Base-by-base conservation (phyloP, 2,113 vertebrate genomes). In the Glareola pratincola region DNA sequence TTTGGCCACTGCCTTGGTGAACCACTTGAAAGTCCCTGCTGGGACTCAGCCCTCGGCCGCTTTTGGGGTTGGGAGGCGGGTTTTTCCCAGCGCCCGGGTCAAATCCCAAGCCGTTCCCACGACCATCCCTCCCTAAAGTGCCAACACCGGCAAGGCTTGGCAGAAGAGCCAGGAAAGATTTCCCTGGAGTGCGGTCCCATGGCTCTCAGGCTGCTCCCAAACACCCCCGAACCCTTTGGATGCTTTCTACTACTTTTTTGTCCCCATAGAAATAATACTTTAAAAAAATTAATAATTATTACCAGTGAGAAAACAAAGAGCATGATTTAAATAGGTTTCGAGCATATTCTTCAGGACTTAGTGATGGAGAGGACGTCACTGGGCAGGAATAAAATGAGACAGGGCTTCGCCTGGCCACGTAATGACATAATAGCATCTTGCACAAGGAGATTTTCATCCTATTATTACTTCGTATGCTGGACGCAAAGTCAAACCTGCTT, bases 71-170 rank as follows among this genome's bases (percentile, higher is more conserved):
- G 41, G 81, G 90, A 64, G 88, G 88, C 48, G 36, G 53, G 85
- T 79, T 95, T 94, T 95, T 96, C 96, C 91, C 96, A 93, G 94
- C 32, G 0, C 43, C 78, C 5, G 1, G 56, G 78, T 83, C 78
- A 78, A 88, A 56, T 73, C 88, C 71, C 4, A 51, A 41, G 88
- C 90, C 6, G 43, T 95, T 97, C 95, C 95, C 95, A 94, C 12
- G 71, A 90, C 88, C 78, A 69, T 88, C 59, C 85, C 82, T 90
- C 94, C 77, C 85, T 23, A n/a, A 63, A 48, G 34, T 66, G 48
- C 53, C 74, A n/a, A 22, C 1, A 14, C 57, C 50, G 51, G 51
- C 1, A 1, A 53, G 82, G 48, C 91, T 94, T 92, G 83, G 82
- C 88, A 82, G 53, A n/a, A 14, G 22, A 41, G 24, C 30, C 0